These are phyloP conservation scores for Caenorhabditis becei DNA, from an alignment of 2,888 invertebrate genomes.

Conservation along the genomic window DNA sequence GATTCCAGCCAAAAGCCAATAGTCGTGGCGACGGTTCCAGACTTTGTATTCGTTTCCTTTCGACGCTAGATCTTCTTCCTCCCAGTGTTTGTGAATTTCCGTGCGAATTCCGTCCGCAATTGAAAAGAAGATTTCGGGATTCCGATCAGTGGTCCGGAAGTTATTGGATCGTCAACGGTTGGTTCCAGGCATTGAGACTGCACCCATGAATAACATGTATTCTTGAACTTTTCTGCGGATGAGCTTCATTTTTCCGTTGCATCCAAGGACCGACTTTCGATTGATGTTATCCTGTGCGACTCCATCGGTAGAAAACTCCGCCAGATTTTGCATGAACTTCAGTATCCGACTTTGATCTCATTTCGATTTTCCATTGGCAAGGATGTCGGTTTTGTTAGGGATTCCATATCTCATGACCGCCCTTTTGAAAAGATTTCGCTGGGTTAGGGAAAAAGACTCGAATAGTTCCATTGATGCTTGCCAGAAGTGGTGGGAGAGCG, in stretches of 20 bases:
- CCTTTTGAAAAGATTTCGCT: slow-evolving; percentile 98
- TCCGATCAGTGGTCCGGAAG: no score
- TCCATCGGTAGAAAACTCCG: slow-evolving; percentile 97
- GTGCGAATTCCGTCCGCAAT: slow-evolving; percentile 99
- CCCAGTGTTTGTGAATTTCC: slow-evolving; percentile 97
- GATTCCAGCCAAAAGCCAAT: slow-evolving; percentile 98
- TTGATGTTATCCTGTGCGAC: slow-evolving; percentile 91
- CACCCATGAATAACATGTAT: slow-evolving; percentile 97
- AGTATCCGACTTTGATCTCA: slow-evolving; percentile 96
- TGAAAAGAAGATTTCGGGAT: no score
- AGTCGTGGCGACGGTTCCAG: slow-evolving; percentile 98
- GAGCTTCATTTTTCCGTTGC: slow-evolving; percentile 98
- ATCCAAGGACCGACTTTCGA: slow-evolving; percentile 95
- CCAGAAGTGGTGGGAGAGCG: slow-evolving; percentile 95
- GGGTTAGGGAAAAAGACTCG: slow-evolving; percentile 96
- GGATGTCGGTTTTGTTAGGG: slow-evolving; percentile 99
- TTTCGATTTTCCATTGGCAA: slow-evolving; percentile 99
- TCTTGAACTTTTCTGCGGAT: slow-evolving; percentile 99
- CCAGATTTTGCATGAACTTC: slow-evolving; percentile 99
- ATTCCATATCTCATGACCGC: slow-evolving; percentile 99
- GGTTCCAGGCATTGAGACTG: slow-evolving; percentile 86
- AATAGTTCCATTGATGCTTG: slow-evolving; percentile 85
- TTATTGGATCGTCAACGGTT: no score
- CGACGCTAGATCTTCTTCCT: slow-evolving; percentile 97
- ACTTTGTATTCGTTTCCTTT: slow-evolving; percentile 97